Percentiles rank a stretch among this genome's conserved stretches.
These are phyloP conservation scores for Lycocerus yunnanus DNA, from an alignment of 2,888 invertebrate species.

Conservation along the genomic window DNA sequence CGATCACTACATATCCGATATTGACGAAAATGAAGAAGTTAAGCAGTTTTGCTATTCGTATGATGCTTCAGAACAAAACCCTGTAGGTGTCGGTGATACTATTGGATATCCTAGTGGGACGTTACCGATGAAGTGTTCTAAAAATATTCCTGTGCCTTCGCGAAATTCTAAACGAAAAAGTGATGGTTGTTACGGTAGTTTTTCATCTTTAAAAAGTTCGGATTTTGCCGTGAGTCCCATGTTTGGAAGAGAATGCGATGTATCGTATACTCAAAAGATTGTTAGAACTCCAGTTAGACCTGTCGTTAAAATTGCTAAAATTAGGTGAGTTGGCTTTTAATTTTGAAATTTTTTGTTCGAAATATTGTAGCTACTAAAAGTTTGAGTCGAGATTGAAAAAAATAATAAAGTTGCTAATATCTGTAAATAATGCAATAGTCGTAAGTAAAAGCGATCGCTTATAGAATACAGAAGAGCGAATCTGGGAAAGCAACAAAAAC, in stretches of 20 bases:
- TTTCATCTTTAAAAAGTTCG: conserved; percentile 50
- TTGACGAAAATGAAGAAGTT: conserved; percentile 54
- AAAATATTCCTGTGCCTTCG: conserved; percentile 26
- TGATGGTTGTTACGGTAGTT: conserved; percentile 40
- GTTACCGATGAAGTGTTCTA: conserved; percentile 15
- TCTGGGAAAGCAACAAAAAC: conserved; percentile 34
- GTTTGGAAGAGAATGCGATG: conserved; percentile 33
- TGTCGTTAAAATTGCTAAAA: conserved; percentile 52
- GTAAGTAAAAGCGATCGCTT: conserved; percentile 26
- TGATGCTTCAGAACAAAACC: conserved; percentile 9
- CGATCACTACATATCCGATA: conserved; percentile 55
- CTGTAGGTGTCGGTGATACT: conserved; percentile 1
- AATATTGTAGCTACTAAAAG: too few species aligned
- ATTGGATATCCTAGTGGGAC: conserved; percentile 7
- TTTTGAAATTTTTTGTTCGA: not conserved
- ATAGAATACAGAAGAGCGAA: conserved; percentile 38
- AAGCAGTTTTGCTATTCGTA: conserved; percentile 43
- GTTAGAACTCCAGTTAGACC: conserved; percentile 51
- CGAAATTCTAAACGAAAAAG: conserved; percentile 35
- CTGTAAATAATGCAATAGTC: conserved; percentile 42
- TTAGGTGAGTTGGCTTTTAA: conserved; percentile 45
- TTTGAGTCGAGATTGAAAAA: not conserved
- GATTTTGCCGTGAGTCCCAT: conserved; percentile 44
- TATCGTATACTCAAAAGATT: conserved; percentile 38
- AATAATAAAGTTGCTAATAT: not conserved